Conservation (phyloP, 1,140 invertebrate genomes). For the Sesamia nonagrioides region DNA sequence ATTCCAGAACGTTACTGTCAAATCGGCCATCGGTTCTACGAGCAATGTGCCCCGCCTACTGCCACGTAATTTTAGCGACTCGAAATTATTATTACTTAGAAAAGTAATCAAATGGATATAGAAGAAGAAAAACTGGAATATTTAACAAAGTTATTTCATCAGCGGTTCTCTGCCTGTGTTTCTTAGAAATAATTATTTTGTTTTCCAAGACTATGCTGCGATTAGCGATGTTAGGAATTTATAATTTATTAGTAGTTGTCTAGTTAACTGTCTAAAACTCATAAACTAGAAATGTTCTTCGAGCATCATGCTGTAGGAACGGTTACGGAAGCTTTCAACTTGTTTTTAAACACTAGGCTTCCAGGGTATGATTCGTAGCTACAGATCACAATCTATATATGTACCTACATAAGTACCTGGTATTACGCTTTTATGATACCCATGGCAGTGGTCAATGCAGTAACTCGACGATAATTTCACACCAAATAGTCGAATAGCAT, state of each 20-base stretch:
- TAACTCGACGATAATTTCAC: background rate
- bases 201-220: background rate
- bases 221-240: background rate
- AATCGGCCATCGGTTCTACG: too few species aligned
- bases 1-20: too few species aligned
- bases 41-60: too few species aligned
- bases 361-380: background rate
- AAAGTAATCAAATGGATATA: too few species aligned
- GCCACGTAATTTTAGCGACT: too few species aligned
- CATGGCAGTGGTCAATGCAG: background rate
- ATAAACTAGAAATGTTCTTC: background rate
- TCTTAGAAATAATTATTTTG: too few species aligned
- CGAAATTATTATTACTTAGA: too few species aligned
- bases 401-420: background rate
- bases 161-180: too few species aligned
- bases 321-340: background rate
- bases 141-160: too few species aligned
- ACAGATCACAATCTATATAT: background rate
- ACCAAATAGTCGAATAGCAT: constrained; percentile 27
- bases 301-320: background rate
- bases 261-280: background rate
- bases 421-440: background rate
- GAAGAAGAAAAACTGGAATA: too few species aligned
- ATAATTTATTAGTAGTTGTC: background rate
- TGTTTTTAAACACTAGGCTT: background rate